phyloP scores from a whole-genome alignment of 2,888 invertebrate species.

The Dione vanillae region DNA sequence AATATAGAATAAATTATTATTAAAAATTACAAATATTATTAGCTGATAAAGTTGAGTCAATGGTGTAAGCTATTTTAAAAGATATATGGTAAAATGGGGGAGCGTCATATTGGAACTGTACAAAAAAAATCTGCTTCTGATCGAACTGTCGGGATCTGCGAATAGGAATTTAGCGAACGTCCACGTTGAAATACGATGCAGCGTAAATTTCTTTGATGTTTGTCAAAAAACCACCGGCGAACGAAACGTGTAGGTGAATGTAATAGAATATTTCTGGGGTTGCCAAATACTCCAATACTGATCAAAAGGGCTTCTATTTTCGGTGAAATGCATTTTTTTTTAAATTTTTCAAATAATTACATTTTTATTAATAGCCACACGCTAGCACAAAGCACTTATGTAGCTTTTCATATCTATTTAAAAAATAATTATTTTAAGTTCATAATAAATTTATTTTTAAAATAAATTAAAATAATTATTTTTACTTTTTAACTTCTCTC shows the following conservation, averaged over 20 bases:
- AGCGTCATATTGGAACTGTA: neutral
- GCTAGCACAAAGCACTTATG: no score
- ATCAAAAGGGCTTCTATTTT: constrained; percentile 4
- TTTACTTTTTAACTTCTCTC: no score
- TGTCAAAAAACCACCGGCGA: constrained; percentile 29
- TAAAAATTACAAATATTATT: neutral
- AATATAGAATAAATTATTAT: neutral
- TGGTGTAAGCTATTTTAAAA: neutral
- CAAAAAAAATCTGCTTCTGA: constrained; percentile 16
- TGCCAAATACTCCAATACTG: constrained; percentile 17
- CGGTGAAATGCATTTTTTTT: constrained; percentile 6
- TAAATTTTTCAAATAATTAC: neutral
- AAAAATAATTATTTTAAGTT: no score
- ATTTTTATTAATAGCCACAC: neutral
- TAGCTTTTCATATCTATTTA: no score
- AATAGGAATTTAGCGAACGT: constrained; percentile 26
- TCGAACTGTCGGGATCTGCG: constrained; percentile 23
- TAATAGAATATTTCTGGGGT: constrained; percentile 26
- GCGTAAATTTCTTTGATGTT: constrained; percentile 30
- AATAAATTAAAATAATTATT: no score
- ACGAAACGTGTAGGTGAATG: constrained; percentile 22
- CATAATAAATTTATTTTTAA: no score
- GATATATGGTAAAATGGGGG: neutral
- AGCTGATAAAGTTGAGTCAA: neutral
- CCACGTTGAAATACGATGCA: constrained; percentile 30